Base-by-base conservation (phyloP, 2,797 vertebrate species). In the Diplodus sargus region DNA sequence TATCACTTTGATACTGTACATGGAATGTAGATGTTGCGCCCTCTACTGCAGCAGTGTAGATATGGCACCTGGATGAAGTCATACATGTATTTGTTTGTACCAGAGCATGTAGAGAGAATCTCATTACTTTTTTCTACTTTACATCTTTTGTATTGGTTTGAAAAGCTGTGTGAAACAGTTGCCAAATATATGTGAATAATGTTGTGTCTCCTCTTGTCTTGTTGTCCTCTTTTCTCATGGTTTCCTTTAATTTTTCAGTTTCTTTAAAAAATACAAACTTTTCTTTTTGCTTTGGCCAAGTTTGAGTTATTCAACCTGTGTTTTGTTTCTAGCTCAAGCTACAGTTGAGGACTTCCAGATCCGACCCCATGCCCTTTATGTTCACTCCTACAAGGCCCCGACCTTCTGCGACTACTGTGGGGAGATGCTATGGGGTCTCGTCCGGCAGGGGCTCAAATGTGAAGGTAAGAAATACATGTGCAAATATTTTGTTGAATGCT, bases 311-410 rank as follows among this genome's bases (percentile, higher is more conserved):
- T 23, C 70, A 79, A 81, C 34, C 77, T 84, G 5, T 84, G 53
- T 82, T 86, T 93, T 90, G 88, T 89, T 92, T 89, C 79, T 90
- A 99, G 98, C 98, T 92, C 96, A 98, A 87, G 98, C 98, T 87
- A 98, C 98, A 72, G 97, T 99, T 81, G 97, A 99, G 93, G 98
- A 99, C 89, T 99, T 99, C 95, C 98, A 99, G 95, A 99, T 99
- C 88, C 97, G 98, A 86, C 98, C 98, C 85, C 98, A 99, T 91
- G 95, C 97, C 78, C 97, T 99, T 60, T 98, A 97, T 49, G 98
- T 99, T 78, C 98, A 99, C 95, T 99, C 97, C 86, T 99, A 99
- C 94, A 99, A 99, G 91, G 97, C 97, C 80, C 98, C 98, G 87
- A 98, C 98, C 79, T 99, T 99, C 93, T 99, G 98, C 77, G 98